These are phyloP conservation scores for Bujurquina vittata DNA, from an alignment of 2,113 vertebrate genomes.

Conservation along the genomic window DNA sequence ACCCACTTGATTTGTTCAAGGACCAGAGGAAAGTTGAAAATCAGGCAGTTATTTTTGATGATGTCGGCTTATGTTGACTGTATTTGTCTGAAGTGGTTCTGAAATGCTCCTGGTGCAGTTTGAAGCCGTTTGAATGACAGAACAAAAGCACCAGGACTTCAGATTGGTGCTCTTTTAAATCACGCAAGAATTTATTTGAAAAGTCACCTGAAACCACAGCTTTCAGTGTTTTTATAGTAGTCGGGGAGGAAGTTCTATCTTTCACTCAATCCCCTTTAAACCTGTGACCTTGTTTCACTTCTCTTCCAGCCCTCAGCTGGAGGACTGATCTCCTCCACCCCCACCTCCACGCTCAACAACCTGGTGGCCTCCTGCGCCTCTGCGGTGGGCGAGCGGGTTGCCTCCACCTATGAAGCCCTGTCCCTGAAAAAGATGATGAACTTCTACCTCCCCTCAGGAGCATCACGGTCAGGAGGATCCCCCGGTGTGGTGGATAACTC, in stretches of 20 bases:
- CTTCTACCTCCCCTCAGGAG: conserved; percentile 81
- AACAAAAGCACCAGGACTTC: not conserved
- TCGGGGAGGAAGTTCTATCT: not conserved
- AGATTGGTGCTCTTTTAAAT: not conserved
- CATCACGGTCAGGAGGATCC: conserved; percentile 12
- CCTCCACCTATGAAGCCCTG: conserved; percentile 92
- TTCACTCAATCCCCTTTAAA: not conserved
- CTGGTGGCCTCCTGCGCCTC: conserved; percentile 94
- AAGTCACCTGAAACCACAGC: not conserved
- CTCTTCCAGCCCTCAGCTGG: conserved; percentile 74
- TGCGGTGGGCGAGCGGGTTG: conserved; percentile 91
- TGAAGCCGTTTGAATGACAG: not conserved
- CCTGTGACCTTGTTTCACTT: not conserved
- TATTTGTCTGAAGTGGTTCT: not conserved
- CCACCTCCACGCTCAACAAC: conserved; percentile 87
- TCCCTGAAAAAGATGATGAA: conserved; percentile 97
- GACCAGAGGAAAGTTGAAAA: not conserved
- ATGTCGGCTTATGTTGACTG: not conserved
- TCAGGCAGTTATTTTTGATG: not conserved
- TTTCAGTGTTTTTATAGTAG: no score
- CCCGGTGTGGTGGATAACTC: conserved; percentile 72
- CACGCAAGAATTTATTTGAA: not conserved
- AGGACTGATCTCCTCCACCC: conserved; percentile 23
- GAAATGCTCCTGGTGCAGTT: no score
- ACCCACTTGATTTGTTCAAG: not conserved